Conservation (phyloP, 2,113 vertebrate genomes). For the Pardalotus punctatus region DNA sequence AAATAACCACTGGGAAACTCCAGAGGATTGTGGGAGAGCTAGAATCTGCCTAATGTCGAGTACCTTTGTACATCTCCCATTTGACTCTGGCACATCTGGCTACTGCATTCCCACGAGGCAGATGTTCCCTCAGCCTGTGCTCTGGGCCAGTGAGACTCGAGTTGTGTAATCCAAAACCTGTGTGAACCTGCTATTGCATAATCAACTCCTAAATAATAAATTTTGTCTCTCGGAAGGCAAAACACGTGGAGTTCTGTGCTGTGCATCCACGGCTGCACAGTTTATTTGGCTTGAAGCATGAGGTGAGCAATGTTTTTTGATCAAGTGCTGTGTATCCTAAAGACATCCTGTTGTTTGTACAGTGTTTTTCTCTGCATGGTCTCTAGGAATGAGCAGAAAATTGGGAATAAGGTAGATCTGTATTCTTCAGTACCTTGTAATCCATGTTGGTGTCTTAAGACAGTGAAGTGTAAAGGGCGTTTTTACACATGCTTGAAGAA, state of each 20-base stretch:
- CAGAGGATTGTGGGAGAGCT: background rate
- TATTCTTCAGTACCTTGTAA: background rate
- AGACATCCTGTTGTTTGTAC: background rate
- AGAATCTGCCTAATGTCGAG: background rate
- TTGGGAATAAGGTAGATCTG: background rate
- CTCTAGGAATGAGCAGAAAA: background rate
- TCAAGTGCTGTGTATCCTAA: background rate
- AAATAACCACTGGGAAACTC: background rate
- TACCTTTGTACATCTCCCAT: rapidly evolving
- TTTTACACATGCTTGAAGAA: background rate
- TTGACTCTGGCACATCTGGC: background rate
- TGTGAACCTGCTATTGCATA: background rate
- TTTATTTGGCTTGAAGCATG: background rate
- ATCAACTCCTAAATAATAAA: background rate
- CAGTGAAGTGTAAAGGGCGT: background rate
- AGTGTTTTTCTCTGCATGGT: background rate
- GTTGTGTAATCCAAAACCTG: background rate
- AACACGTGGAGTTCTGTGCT: background rate
- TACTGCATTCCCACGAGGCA: background rate
- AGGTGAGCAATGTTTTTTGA: background rate
- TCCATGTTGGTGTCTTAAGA: background rate
- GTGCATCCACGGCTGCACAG: background rate
- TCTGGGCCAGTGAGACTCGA: background rate
- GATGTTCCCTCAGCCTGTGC: background rate
- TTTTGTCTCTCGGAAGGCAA: background rate